phyloP scores from a whole-genome alignment of 1,140 invertebrate species.

The Mylabris phalerata region DNA sequence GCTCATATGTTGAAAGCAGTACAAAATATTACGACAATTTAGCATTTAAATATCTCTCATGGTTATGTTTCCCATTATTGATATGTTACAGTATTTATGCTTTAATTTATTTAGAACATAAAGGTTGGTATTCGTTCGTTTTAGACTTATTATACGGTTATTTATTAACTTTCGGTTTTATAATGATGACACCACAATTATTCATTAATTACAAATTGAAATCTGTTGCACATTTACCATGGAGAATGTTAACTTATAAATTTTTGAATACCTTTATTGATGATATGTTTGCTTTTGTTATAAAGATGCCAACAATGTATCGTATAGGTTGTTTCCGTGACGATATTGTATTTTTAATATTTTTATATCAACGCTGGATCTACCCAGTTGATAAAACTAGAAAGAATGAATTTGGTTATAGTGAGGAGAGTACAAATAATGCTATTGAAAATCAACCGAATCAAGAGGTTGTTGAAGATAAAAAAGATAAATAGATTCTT shows the following conservation, averaged over 20 bases:
- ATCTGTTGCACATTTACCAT: conserved; percentile 96
- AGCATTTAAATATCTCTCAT: conserved; percentile 95
- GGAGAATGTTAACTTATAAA: conserved; percentile 99
- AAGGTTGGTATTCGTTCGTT: conserved; percentile 86
- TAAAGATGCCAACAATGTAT: conserved; percentile 99
- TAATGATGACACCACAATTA: conserved; percentile 99
- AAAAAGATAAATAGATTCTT: no score
- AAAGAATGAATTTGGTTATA: conserved; percentile 95
- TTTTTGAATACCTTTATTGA: conserved; percentile 99
- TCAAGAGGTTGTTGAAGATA: no score
- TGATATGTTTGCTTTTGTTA: conserved; percentile 99
- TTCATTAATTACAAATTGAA: conserved; percentile 99
- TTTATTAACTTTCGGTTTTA: conserved; percentile 97
- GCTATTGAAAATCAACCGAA: not conserved
- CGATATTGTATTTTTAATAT: conserved; percentile 98
- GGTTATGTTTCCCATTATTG: conserved; percentile 90
- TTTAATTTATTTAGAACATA: conserved; percentile 94
- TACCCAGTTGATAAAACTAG: conserved; percentile 92
- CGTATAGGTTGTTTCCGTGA: conserved; percentile 93
- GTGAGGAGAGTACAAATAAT: conserved; percentile 20
- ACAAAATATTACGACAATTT: conserved; percentile 93
- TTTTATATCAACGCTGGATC: conserved; percentile 97
- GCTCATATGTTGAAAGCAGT: conserved; percentile 91
- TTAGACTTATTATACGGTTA: conserved; percentile 96
- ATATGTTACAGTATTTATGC: conserved; percentile 92